Base-by-base conservation (phyloP, 2,797 vertebrate genomes). In the Enteromius mattozi region DNA sequence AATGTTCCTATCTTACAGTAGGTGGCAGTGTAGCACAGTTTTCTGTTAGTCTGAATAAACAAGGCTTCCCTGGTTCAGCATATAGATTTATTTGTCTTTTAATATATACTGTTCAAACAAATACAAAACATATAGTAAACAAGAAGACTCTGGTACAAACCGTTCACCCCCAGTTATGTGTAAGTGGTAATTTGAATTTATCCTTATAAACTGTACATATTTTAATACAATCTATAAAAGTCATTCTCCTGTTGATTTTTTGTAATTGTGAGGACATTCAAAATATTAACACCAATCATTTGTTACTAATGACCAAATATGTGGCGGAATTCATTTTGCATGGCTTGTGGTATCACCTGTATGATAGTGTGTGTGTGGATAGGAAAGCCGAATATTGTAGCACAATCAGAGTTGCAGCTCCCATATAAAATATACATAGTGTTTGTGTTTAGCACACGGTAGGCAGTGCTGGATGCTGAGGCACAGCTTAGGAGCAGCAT, bases 91-190 rank as follows among this genome's bases (percentile, higher is more conserved):
- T 87, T 83, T 24, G 16, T 86, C 13, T 45, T 76, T 83, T 30
- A 30, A 81, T 85, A 82, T 82, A 72, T 80, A 91, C 86, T 87
- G 21, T 77, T 79, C 79, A 83, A 81, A 88, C 80, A 81, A 49
- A 81, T 87, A 88, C 80, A 88, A 89, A 88, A 88, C 51, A 49
- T 47, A 80, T 81, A 79, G 69, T 51, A 87, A 81, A 87, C 16
- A 63, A 83, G 21, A 82, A 42, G 63, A 78, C 72, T 49, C 81
- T 54, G 61, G 83, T 87, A 74, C 80, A 87, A 86, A 86, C 70
- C 12, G 37, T 51, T 84, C 45, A 56, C 27, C 42, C 63, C 17
- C 45, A 42, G 35, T 83, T 30, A 51, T 63, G 35, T 79, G 35
- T 65, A 27, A 49, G 42, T 66, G 33, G 24, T 45, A 37, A 66